Evolutionary conservation across 2,888 invertebrate species (phyloP).

Genomic region (Drymonia ruficornis): DNA sequence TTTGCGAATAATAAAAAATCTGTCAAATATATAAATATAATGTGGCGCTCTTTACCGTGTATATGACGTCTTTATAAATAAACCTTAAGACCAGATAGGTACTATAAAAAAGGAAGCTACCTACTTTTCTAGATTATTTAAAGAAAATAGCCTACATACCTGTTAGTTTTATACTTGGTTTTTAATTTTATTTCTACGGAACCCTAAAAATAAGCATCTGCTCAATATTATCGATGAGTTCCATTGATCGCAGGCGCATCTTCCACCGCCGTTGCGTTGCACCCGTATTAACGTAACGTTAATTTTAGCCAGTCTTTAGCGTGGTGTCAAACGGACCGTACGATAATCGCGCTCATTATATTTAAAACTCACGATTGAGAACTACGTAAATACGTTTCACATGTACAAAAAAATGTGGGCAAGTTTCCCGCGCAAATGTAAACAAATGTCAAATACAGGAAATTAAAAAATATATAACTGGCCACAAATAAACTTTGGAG

Average conservation of each 20-base stretch:
- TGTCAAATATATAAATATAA: too few species aligned
- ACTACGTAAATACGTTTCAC: neutral
- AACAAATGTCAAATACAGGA: neutral
- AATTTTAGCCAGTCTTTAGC: constrained; percentile 81
- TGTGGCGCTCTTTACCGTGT: too few species aligned
- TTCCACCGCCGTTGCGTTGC: constrained; percentile 40
- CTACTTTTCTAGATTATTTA: too few species aligned
- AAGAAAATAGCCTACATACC: too few species aligned
- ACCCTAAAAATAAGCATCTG: constrained; percentile 52
- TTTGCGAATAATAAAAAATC: too few species aligned
- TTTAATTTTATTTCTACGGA: constrained; percentile 18
- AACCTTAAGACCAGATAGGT: too few species aligned
- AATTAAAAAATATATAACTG: neutral
- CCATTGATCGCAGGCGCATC: constrained; percentile 38
- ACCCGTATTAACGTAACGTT: constrained; percentile 52
- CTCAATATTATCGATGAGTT: constrained; percentile 54
- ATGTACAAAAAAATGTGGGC: constrained; percentile 1
- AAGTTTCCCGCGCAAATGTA: neutral
- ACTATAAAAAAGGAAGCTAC: too few species aligned
- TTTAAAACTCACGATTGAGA: constrained; percentile 6
- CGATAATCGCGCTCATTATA: constrained; percentile 43
- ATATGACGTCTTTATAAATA: too few species aligned
- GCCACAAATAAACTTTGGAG: neutral
- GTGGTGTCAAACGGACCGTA: constrained; percentile 71
- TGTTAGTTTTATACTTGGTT: too few species aligned